Evolutionary conservation across 2,888 invertebrate genomes (phyloP).

Genomic region (Acleris literana): DNA sequence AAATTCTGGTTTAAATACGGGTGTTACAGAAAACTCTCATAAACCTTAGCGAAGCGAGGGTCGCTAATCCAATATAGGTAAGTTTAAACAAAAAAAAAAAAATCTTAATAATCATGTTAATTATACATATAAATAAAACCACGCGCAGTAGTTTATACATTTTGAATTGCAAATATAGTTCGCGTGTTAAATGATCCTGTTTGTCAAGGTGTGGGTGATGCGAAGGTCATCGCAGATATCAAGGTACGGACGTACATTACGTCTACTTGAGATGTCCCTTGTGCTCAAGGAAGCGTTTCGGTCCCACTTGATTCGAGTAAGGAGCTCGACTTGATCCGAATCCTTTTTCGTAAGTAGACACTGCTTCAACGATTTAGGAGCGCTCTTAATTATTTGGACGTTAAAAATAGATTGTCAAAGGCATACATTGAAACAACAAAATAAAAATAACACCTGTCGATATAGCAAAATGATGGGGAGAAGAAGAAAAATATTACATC

Average conservation of each 20-base stretch:
- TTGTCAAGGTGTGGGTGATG: constrained; percentile 25
- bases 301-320: constrained; percentile 18
- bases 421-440: too few species aligned
- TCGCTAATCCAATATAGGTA: too few species aligned
- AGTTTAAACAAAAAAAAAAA: not conserved
- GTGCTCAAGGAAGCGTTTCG: constrained; percentile 18
- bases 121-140: constrained; percentile 10
- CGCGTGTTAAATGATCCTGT: constrained; percentile 25
- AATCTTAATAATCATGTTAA: not conserved
- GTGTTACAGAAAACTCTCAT: too few species aligned
- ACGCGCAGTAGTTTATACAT: constrained; percentile 17
- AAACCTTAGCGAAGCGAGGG: too few species aligned
- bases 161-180: constrained; percentile 34
- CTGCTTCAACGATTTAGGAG: too few species aligned
- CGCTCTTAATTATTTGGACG: too few species aligned
- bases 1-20: too few species aligned
- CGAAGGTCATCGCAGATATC: constrained; percentile 22
- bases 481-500: too few species aligned
- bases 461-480: too few species aligned
- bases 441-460: too few species aligned
- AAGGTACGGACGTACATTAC: not conserved
- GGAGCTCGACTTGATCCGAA: constrained; percentile 12
- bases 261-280: constrained; percentile 23
- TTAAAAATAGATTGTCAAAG: too few species aligned
- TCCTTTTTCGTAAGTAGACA: constrained; percentile 4